Base-by-base conservation (phyloP, 2,113 vertebrate species). In the Colius striatus region DNA sequence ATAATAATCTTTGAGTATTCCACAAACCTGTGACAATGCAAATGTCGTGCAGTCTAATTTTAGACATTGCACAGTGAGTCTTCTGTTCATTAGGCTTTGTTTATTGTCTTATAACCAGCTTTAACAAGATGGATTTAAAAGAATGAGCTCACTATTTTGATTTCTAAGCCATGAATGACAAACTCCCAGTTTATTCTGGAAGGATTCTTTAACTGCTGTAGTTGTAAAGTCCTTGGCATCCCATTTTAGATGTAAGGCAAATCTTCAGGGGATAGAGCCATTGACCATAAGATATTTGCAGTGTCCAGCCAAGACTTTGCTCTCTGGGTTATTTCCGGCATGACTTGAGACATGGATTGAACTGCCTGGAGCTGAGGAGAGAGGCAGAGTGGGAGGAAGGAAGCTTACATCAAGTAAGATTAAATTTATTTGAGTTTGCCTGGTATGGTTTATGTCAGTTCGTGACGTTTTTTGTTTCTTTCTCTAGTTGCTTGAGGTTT, bases 21-120 rank as follows among this genome's bases (percentile, higher is more conserved):
- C 45, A 68, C 66, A 68, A 63, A 63, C 80, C 30, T 1, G 0
- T 87, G 53, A 79, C 81, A 91, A 62, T 84, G 77, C 84, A 87
- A 55, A 72, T 92, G 54, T 65, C 76, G 41, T 53, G n/a, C 34
- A 84, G 38, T 65, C 90, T 93, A 78, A 93, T 96, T 90, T 93
- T 90, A 94, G 84, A 43, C 50, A 19, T 19, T 65, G 75, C 57
- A 84, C 65, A 81, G 18, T 29, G 41, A 90, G 65, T 54, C 90
- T 90, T 93, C 83, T 94, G 73, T 93, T 92, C 41, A 21, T 92
- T 92, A 79, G 65, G 61, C 70, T 86, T 94, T 94, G 76, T 94
- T 93, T 92, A 58, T 95, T 94, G 90, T 94, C 41, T 75, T 87
- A 50, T 9, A 60, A 79, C 34, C 45, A 67, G 57, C 68, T 88